Evolutionary conservation across 2,797 vertebrate genomes (phyloP), one percentile per base, ranked within the genome.

Genomic region (Xerus rutilus): DNA sequence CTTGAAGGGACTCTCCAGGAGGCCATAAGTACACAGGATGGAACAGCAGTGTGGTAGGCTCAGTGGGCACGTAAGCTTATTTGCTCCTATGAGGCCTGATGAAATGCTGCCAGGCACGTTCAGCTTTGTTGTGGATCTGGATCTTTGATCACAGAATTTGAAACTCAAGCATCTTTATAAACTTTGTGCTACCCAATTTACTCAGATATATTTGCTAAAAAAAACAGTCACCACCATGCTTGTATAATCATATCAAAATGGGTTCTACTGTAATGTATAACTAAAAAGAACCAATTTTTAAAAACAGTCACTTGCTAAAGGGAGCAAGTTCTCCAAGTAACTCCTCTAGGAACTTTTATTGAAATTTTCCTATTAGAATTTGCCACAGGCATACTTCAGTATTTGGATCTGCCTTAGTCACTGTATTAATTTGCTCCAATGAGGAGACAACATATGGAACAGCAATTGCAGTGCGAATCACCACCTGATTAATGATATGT

Each of bases 321-420:
- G 45, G 52, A 94, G 28, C 17, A 81, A 87, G 77, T 7, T 10
- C 47, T 86, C 67, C 35, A 76, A 93, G 92, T 90, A 74, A 3
- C 39, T 39, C 39, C 39, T 39, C 64, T 64, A 73, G 78, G 54
- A 32, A 7, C 1, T 43, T 39, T 93, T 57, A 74, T 49, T 89
- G 45, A 49, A 87, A 20, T 62, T 96, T 32, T 69, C 15, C 62
- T 88, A 52, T 59, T 88, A 76, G 86, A 45, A 88, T 93, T 82
- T 87, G 69, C 69, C 82, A 83, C 7, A 88, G 73, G 83, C 78
- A 90, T 77, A 18, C n/a, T 52, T 94, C 73, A 88, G 57, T 69
- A 85, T 90, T 85, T 72, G 52, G 87, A 65, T 82, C 62, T 82
- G 87, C 81, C 85, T 93, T 59, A 78, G 73, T 86, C 49, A 73